phyloP scores from a whole-genome alignment of 2,888 invertebrate genomes.

The Nomada fucata region DNA sequence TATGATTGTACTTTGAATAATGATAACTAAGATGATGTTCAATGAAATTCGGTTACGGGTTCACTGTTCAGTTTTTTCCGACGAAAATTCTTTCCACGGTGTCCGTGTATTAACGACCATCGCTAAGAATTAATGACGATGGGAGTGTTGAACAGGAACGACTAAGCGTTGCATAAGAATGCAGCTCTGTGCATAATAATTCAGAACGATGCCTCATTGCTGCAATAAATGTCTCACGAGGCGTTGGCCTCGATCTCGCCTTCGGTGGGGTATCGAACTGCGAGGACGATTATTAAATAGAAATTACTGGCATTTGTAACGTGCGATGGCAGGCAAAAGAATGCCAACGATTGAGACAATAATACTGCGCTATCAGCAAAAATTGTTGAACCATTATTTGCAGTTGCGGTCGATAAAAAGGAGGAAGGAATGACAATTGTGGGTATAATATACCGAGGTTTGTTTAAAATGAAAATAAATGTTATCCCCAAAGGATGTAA shows the following conservation, averaged over 20 bases:
- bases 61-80: background rate
- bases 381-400: too few relatives aligned
- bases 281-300: slow-evolving; percentile 23
- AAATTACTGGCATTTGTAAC: background rate
- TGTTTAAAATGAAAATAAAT: too few relatives aligned
- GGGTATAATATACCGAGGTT: too few relatives aligned
- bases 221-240: slow-evolving; percentile 74
- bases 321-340: too few relatives aligned
- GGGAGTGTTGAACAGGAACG: slow-evolving; percentile 50
- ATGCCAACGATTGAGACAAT: too few relatives aligned
- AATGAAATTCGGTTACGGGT: too few relatives aligned
- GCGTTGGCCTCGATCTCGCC: slow-evolving; percentile 33
- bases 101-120: slow-evolving; percentile 13
- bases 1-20: too few relatives aligned
- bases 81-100: slow-evolving; percentile 13
- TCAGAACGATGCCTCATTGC: slow-evolving; percentile 72
- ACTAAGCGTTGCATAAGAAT: slow-evolving; percentile 66
- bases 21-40: too few relatives aligned
- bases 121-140: slow-evolving; percentile 47
- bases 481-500: too few relatives aligned
- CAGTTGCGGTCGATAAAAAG: too few relatives aligned
- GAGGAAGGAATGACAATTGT: too few relatives aligned
- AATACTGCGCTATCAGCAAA: too few relatives aligned
- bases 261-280: slow-evolving; percentile 25
- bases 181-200: slow-evolving; percentile 72